phyloP scores from a whole-genome alignment of 2,113 vertebrate genomes.

The Clarias batrachus region DNA sequence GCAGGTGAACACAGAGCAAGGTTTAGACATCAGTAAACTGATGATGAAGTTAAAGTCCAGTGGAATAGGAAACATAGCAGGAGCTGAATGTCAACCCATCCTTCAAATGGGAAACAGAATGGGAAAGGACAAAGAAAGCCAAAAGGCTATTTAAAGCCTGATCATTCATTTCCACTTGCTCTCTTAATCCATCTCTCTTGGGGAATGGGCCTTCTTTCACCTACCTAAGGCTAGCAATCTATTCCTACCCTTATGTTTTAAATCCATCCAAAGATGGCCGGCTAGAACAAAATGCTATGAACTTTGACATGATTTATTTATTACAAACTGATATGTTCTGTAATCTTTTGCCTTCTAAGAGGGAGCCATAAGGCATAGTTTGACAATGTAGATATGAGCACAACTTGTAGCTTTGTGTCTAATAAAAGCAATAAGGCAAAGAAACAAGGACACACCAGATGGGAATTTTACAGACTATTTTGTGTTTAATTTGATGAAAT shows the following conservation, averaged over 20 bases:
- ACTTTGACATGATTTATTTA: conserved; percentile 49
- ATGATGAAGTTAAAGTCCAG: conserved; percentile 22
- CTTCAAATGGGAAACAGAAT: conserved; percentile 61
- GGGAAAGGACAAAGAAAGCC: conserved; percentile 62
- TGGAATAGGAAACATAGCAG: conserved; percentile 36
- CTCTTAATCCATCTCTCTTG: conserved; percentile 78
- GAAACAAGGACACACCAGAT: conserved; percentile 4
- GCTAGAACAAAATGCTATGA: conserved; percentile 60
- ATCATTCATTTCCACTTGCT: conserved; percentile 78
- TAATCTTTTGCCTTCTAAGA: conserved; percentile 6
- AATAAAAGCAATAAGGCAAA: conserved; percentile 12
- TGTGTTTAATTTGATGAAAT: conserved; percentile 12
- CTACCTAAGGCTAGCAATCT: conserved; percentile 81
- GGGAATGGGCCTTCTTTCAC: conserved; percentile 79
- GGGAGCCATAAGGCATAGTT: not conserved
- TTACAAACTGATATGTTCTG: conserved; percentile 27
- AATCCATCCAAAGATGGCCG: conserved; percentile 66
- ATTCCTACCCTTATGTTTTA: conserved; percentile 75
- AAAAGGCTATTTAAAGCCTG: conserved; percentile 79
- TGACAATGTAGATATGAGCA: not conserved
- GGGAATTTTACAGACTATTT: conserved; percentile 4
- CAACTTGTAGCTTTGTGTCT: conserved; percentile 14
- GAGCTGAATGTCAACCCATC: conserved; percentile 54
- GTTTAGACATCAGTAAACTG: conserved; percentile 12
- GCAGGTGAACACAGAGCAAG: conserved; percentile 10